phyloP scores from a whole-genome alignment of 2,888 invertebrate genomes.

The Rutpela maculata region DNA sequence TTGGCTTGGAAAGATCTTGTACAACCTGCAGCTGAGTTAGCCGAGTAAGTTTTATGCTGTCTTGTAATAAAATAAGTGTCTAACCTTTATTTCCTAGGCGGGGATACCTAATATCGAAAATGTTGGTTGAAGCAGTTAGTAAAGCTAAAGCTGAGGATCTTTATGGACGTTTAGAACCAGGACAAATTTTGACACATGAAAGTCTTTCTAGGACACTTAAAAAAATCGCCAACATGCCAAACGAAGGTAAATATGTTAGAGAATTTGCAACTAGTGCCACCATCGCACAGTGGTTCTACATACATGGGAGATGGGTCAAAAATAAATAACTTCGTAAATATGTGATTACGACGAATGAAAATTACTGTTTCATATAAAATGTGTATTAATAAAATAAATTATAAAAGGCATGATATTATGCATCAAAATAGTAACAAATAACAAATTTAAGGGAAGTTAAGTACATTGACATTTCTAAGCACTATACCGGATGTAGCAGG shows the following conservation, averaged over 20 bases:
- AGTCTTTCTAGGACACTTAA: slow-evolving; percentile 77
- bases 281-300: too few species aligned
- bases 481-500: too few species aligned
- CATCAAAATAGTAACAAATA: too few species aligned
- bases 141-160: slow-evolving; percentile 70
- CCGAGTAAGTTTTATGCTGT: slow-evolving; percentile 69
- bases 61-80: neutral
- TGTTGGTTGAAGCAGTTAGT: slow-evolving; percentile 73
- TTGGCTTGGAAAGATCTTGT: slow-evolving; percentile 79
- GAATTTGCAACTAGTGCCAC: too few species aligned
- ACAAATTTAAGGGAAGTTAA: too few species aligned
- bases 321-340: too few species aligned
- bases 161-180: slow-evolving; percentile 73
- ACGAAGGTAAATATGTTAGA: slow-evolving; percentile 66
- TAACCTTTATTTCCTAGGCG: slow-evolving; percentile 64
- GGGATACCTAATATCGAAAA: slow-evolving; percentile 76
- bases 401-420: too few species aligned
- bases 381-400: too few species aligned
- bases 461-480: too few species aligned
- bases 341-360: too few species aligned
- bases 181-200: slow-evolving; percentile 73
- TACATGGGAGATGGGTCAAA: too few species aligned
- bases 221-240: slow-evolving; percentile 74
- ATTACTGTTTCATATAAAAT: too few species aligned
- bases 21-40: slow-evolving; percentile 77